Evolutionary conservation across 1,140 invertebrate species (phyloP), one percentile per base, ranked within the genome.

Genomic region (Varroa destructor): DNA sequence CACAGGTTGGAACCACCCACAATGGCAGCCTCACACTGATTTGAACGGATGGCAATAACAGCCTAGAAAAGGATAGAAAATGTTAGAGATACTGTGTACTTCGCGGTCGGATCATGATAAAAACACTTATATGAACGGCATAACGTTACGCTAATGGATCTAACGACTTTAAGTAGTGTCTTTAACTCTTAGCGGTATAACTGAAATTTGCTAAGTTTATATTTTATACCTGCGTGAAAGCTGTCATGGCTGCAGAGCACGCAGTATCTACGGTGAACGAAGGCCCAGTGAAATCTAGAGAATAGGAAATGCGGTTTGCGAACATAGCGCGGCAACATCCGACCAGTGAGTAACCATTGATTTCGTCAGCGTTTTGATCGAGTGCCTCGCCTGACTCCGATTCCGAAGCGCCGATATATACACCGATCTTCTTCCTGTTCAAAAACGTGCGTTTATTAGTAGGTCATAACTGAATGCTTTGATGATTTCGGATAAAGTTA

Each of bases 241-340:
- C 61, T 72, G 83, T 75, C 8, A 84, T 75, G 72, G 81, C 82
- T 14, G 83, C 83, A 1, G 82, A 84, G 77, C 83, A 84, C 43
- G 83, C 84, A 40, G 83, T 84, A 74, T 84, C 84, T 6, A 84
- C 77, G 5, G 81, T 77, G 75, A 81, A 83, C 73, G 81, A 82
- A n/a, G 84, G 84, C 71, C 84, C 83, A 12, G 61, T 67, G 61
- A 96, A 90, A 77, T 97, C 92, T 81, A 96, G 97, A 8, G 91
- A 88, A 81, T 88, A 98, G 0, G 93, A 97, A 55, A 98, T 85
- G 77, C 95, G 86, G 80, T 98, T 98, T 54, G 93, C 86, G 80
- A 97, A 95, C 93, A 97, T 97, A 43, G 92, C 89, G 55, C 90
- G 83, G 71, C 87, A 88, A 80, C 91, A 94, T 37, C 94, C 94